These are phyloP conservation scores for Pimpla rufipes DNA, from an alignment of 2,888 invertebrate species.

Conservation along the genomic window DNA sequence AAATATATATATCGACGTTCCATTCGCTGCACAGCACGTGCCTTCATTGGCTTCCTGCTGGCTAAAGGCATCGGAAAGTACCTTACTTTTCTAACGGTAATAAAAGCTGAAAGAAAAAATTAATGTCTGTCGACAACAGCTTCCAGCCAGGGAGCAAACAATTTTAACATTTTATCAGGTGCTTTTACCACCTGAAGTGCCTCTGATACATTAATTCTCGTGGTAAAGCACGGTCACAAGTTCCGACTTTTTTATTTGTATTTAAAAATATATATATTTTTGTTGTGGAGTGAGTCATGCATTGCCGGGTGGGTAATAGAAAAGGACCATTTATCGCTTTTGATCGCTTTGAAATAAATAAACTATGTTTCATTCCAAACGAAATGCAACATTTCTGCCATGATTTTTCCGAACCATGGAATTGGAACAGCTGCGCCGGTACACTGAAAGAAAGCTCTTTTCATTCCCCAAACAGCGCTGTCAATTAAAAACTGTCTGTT, in stretches of 20 bases:
- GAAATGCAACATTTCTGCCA: background rate
- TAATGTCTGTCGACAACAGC: slow-evolving; percentile 42
- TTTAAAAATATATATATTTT: too few relatives aligned
- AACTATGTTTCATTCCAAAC: too few relatives aligned
- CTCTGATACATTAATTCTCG: background rate
- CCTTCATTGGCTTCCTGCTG: background rate
- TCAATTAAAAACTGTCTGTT: background rate
- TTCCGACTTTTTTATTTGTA: background rate
- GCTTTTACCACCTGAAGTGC: background rate
- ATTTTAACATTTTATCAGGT: slow-evolving; percentile 17
- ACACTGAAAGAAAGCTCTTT: too few relatives aligned
- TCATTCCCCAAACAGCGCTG: too few relatives aligned
- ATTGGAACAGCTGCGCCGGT: too few relatives aligned
- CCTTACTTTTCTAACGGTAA: background rate
- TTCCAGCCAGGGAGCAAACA: slow-evolving; percentile 6
- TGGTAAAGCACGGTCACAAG: background rate
- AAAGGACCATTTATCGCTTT: background rate
- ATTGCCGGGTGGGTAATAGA: too few relatives aligned
- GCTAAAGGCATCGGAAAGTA: background rate
- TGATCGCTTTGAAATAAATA: too few relatives aligned
- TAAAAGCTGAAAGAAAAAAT: background rate
- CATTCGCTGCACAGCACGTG: background rate
- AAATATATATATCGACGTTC: slow-evolving; percentile 1
- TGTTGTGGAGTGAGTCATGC: too few relatives aligned
- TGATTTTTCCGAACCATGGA: too few relatives aligned